These are phyloP conservation scores for Pseudococcus jackbeardsleyi DNA, from an alignment of 2,888 invertebrate species.

Conservation along the genomic window DNA sequence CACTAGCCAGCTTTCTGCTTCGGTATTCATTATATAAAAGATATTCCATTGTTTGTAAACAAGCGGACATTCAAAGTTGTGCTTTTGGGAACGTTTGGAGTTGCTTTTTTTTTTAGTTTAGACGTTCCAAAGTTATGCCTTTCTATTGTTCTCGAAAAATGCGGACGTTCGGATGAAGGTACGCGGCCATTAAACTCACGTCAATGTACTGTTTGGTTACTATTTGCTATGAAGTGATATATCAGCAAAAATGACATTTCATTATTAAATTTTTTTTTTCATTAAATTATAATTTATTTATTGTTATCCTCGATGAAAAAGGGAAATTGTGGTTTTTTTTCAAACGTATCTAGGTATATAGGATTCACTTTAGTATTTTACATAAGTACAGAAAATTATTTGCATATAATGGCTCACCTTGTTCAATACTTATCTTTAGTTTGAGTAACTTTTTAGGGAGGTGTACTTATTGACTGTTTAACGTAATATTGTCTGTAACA, in stretches of 20 bases:
- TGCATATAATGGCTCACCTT: background rate
- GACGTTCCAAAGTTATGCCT: slow-evolving; percentile 13
- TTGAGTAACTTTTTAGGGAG: background rate
- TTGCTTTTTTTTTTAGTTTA: background rate
- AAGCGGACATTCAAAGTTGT: background rate
- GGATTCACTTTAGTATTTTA: background rate
- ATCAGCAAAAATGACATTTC: slow-evolving; percentile 7
- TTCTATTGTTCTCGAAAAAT: slow-evolving; percentile 1
- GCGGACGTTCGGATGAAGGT: background rate
- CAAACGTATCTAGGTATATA: background rate
- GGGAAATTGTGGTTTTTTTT: background rate
- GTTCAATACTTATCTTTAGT: background rate
- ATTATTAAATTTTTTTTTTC: background rate
- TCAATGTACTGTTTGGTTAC: background rate
- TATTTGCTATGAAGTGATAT: background rate
- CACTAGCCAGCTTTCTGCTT: background rate
- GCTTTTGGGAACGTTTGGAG: background rate
- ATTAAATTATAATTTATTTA: slow-evolving; percentile 2
- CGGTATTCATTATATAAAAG: background rate
- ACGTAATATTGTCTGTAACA: slow-evolving; percentile 1
- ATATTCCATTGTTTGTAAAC: slow-evolving; percentile 12
- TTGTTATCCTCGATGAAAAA: background rate
- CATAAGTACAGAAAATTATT: background rate
- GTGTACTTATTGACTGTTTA: background rate
- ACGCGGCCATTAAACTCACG: background rate